phyloP scores from a whole-genome alignment of 2,888 invertebrate genomes.

The Nomada lathburiana region DNA sequence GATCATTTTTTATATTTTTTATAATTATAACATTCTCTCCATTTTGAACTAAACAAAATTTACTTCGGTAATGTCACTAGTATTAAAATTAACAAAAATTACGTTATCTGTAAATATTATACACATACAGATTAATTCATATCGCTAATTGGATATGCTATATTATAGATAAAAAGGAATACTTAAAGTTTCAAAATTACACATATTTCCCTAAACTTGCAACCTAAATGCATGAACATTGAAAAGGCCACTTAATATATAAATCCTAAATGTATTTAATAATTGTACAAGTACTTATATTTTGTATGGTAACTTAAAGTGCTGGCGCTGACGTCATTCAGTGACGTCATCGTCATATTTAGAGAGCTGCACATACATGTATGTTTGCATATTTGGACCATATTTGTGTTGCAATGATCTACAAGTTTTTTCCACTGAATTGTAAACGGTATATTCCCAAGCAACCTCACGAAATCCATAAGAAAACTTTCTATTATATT shows the following conservation, averaged over 20 bases:
- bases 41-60: neutral
- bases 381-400: conserved; percentile 1
- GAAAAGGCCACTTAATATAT: neutral
- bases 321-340: conserved; percentile 50
- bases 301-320: conserved; percentile 10
- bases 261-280: neutral
- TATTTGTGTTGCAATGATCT: conserved; percentile 2
- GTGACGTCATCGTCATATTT: conserved; percentile 59
- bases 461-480: neutral
- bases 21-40: neutral
- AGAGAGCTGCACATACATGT: conserved; percentile 20
- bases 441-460: neutral
- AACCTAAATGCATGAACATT: conserved; percentile 2
- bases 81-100: neutral
- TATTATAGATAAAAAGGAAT: neutral
- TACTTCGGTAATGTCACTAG: neutral
- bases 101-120: neutral
- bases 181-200: neutral
- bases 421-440: neutral
- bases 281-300: neutral
- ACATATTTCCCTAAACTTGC: neutral
- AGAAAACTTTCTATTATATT: neutral
- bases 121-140: neutral
- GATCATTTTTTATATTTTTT: neutral
- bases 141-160: neutral